These are phyloP conservation scores for Drosophila lacteicornis DNA, from an alignment of 1,140 invertebrate genomes.

Conservation along the genomic window DNA sequence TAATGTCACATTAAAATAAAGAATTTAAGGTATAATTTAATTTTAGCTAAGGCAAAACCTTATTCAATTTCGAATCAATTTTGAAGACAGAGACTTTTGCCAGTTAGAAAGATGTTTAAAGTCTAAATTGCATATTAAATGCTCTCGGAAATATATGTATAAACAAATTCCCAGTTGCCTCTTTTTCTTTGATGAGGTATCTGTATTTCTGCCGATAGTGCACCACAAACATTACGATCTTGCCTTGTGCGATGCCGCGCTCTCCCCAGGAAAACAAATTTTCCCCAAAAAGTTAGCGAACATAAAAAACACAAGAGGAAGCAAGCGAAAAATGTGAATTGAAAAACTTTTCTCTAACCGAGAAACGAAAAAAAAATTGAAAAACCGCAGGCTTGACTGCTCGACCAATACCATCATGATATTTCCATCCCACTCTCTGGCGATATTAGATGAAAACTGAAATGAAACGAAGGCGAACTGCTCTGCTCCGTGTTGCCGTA, in stretches of 20 bases:
- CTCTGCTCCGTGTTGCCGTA: conserved; percentile 55
- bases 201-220: neutral
- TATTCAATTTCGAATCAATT: too few species aligned
- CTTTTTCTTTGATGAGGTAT: conserved; percentile 9
- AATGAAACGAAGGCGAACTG: conserved; percentile 40
- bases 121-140: conserved; percentile 11
- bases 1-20: neutral
- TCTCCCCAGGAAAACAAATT: conserved; percentile 28
- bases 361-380: conserved; percentile 39
- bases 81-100: too few species aligned
- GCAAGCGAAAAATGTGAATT: conserved; percentile 52
- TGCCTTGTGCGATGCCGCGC: neutral
- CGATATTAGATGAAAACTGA: conserved; percentile 75
- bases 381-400: conserved; percentile 66
- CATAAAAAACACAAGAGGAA: conserved; percentile 56
- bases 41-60: too few species aligned
- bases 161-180: conserved; percentile 25
- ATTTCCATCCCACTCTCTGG: conserved; percentile 78
- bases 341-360: conserved; percentile 53
- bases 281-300: conserved; percentile 55
- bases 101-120: neutral
- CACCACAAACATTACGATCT: conserved; percentile 27
- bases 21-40: neutral
- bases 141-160: neutral
- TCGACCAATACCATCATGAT: conserved; percentile 58